Percentiles rank a stretch among this genome's conserved stretches.
phyloP scores from a whole-genome alignment of 1,140 invertebrate species.

The Nasonia longicornis region DNA sequence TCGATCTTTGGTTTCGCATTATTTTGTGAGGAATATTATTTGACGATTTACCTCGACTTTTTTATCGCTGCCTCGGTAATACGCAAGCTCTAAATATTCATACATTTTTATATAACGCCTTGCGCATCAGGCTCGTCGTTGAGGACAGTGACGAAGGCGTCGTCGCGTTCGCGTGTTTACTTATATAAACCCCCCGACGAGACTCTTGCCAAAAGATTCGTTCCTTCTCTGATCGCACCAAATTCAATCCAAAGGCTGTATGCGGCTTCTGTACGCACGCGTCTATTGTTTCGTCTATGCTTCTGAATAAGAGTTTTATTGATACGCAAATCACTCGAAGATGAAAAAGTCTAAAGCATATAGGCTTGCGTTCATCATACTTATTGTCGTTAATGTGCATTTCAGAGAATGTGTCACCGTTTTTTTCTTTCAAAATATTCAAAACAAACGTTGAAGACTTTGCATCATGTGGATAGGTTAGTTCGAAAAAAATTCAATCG shows the following conservation, averaged over 20 bases:
- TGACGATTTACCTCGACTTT: background rate
- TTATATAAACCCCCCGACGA: background rate
- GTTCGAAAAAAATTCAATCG: too few relatives aligned
- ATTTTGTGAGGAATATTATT: background rate
- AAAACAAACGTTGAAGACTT: too few relatives aligned
- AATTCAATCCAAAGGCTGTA: background rate
- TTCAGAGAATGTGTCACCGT: too few relatives aligned
- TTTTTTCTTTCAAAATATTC: too few relatives aligned
- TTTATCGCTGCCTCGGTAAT: background rate
- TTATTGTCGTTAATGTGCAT: too few relatives aligned
- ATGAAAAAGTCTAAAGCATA: too few relatives aligned
- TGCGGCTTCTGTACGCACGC: too few relatives aligned
- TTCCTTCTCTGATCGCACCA: background rate
- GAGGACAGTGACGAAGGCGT: background rate
- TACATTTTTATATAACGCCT: conserved; percentile 44
- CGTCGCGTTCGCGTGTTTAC: background rate
- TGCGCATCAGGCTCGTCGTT: background rate
- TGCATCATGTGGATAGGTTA: too few relatives aligned
- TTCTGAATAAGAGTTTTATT: too few relatives aligned
- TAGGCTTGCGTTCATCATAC: too few relatives aligned
- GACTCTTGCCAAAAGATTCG: conserved; percentile 22
- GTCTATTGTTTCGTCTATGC: too few relatives aligned
- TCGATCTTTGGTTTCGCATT: background rate
- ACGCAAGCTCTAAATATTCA: conserved; percentile 33
- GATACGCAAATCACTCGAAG: too few relatives aligned